Conservation (phyloP, 2,113 vertebrate species). For the Clarias batrachus region DNA sequence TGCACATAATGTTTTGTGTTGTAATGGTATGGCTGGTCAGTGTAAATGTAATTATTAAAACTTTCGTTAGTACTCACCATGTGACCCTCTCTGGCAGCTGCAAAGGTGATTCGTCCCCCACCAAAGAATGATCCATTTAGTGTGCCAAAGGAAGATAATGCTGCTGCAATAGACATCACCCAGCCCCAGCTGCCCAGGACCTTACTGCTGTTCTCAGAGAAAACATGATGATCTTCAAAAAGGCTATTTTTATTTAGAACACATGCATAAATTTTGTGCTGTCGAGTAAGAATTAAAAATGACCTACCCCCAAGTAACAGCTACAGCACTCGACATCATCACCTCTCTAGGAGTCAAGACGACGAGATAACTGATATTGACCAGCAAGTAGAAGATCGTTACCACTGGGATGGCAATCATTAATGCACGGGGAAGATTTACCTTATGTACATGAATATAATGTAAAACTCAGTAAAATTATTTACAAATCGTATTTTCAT, state of each 20-base stretch:
- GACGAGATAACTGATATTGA: slow-evolving; percentile 86
- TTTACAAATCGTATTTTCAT: not conserved
- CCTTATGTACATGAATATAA: slow-evolving; percentile 61
- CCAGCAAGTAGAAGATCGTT: slow-evolving; percentile 82
- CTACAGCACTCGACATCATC: slow-evolving; percentile 79
- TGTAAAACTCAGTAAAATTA: not conserved
- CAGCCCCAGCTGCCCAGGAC: slow-evolving; percentile 85
- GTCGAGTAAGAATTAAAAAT: not conserved
- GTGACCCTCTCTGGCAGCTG: slow-evolving; percentile 85
- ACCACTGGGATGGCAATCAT: slow-evolving; percentile 84
- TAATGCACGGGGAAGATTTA: slow-evolving; percentile 82
- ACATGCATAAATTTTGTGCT: not conserved
- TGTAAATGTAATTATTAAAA: not conserved
- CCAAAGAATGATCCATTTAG: slow-evolving; percentile 82
- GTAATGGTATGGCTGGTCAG: too few relatives aligned
- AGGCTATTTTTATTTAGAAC: not conserved
- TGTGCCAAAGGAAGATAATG: slow-evolving; percentile 82
- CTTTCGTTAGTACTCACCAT: slow-evolving; percentile 72
- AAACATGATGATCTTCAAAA: not conserved
- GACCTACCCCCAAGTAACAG: slow-evolving; percentile 85
- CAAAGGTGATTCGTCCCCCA: slow-evolving; percentile 78
- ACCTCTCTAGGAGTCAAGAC: slow-evolving; percentile 82
- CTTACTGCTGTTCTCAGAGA: slow-evolving; percentile 73
- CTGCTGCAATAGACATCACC: slow-evolving; percentile 83
- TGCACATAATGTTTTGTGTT: too few relatives aligned